Evolutionary conservation across 2,888 invertebrate genomes (phyloP).

Genomic region (Drosophila mimica): DNA sequence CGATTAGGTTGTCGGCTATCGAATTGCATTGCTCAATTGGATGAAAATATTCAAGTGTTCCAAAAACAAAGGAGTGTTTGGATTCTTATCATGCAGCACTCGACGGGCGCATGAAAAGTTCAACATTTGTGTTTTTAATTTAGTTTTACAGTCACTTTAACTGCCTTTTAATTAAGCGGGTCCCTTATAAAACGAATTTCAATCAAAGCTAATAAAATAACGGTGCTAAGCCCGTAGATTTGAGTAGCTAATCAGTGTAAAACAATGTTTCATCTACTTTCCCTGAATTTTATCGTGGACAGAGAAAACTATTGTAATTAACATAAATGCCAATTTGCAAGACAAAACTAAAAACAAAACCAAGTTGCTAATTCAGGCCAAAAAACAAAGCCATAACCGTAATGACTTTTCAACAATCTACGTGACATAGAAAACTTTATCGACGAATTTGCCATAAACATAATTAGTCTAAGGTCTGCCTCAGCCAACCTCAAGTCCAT

Average conservation of each 20-base stretch:
- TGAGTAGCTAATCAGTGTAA: neutral
- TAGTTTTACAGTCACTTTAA: neutral
- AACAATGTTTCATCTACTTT: neutral
- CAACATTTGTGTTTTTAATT: neutral
- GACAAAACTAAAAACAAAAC: constrained; percentile 4
- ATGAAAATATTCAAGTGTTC: constrained; percentile 11
- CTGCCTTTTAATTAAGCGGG: neutral
- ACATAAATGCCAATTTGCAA: constrained; percentile 10
- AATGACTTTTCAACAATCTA: constrained; percentile 61
- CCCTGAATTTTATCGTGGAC: constrained; percentile 10
- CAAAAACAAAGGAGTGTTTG: neutral
- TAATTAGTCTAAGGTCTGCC: constrained; percentile 52
- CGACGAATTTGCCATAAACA: constrained; percentile 57
- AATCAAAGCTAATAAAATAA: neutral
- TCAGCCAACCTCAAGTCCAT: constrained; percentile 1
- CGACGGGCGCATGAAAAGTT: neutral
- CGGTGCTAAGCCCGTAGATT: neutral
- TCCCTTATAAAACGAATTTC: neutral
- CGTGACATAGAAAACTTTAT: constrained; percentile 64
- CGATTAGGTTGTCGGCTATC: constrained; percentile 14
- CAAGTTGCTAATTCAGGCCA: constrained; percentile 3
- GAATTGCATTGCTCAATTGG: constrained; percentile 3
- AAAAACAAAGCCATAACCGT: constrained; percentile 21
- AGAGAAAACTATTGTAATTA: constrained; percentile 29
- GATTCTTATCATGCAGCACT: neutral